A percentile compares a stretch with the other conserved stretches of the same genome.
These are phyloP conservation scores for Drosophila monieri DNA, from an alignment of 2,888 invertebrate species.

Conservation along the genomic window DNA sequence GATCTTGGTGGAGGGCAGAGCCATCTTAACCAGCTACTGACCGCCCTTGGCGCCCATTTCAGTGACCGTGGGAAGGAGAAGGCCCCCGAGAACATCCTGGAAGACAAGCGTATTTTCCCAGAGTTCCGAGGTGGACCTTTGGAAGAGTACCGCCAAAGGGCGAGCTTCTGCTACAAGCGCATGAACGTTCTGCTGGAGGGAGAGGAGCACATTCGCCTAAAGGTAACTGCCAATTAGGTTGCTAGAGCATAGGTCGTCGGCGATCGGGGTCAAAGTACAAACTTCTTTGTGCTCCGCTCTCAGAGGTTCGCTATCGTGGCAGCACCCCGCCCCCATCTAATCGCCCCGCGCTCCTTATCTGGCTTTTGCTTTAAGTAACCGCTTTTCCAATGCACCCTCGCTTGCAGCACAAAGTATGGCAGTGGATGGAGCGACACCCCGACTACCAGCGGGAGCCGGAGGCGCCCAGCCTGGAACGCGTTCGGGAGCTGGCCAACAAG, in stretches of 20 bases:
- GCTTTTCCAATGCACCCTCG: conserved; percentile 10
- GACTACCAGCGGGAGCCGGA: conserved; percentile 85
- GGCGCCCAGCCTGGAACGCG: conserved; percentile 85
- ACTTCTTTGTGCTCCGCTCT: not conserved
- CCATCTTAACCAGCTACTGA: conserved; percentile 42
- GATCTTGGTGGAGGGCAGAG: conserved; percentile 1
- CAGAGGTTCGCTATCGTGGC: conserved; percentile 10
- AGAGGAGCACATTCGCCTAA: conserved; percentile 85
- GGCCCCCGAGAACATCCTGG: conserved; percentile 57
- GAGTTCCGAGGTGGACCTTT: conserved; percentile 88
- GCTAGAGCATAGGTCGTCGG: not conserved
- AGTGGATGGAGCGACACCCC: conserved; percentile 86
- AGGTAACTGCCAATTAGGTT: conserved; percentile 82
- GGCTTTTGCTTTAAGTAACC: conserved; percentile 27
- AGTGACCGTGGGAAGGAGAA: conserved; percentile 22
- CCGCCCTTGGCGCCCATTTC: conserved; percentile 51
- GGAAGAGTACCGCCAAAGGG: conserved; percentile 87
- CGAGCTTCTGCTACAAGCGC: conserved; percentile 89
- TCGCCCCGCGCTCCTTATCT: conserved; percentile 27
- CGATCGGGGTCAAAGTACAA: conserved; percentile 51
- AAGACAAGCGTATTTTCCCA: conserved; percentile 84
- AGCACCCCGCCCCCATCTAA: conserved; percentile 14
- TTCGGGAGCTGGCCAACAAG: conserved; percentile 86
- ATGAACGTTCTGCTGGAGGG: conserved; percentile 85
- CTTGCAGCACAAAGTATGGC: conserved; percentile 86